Base-by-base conservation (phyloP, 2,888 invertebrate genomes). In the Eupithecia dodoneata region DNA sequence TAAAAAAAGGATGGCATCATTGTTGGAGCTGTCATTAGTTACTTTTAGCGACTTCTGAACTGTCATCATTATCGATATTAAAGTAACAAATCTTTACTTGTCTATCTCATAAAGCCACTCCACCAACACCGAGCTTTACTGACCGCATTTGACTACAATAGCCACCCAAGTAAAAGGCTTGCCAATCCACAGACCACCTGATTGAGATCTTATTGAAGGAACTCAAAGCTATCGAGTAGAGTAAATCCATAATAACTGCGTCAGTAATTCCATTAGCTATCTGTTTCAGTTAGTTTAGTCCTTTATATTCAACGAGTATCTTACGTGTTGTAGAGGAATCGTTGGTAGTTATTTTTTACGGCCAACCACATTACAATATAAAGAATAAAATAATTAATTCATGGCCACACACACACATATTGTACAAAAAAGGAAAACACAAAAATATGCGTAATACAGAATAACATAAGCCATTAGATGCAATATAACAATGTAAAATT, bases 81-180 rank as follows among this genome's bases (percentile, higher is more conserved):
- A 55, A 55, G 10, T 18, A 10, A 18, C 9, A 59, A 10, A 15
- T 52, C 2, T 41, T 13, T 6, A 6, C 30, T 41, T 2, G 41
- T 65, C 30, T 59, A n/a, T 18, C 63, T 12, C 3, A 10, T 30
- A 41, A 0, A 42, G 6, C 41, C 15, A 66, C 42, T 42, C 4
- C 30, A 65, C 30, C 13, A 66, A 45, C n/a, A 76, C 71, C 73
- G 66, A 73, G 73, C 71, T 76, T 76, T 71, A 15, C 44, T 65
- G n/a, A 59, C 71, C 13, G 47, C 41, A 41, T 49, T 71, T 9
- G 69, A 70, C 49, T 4, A 71, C 41, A 76, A 73, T 70, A 65
- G 52, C 18, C 6, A 71, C 63, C 30, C 63, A 2, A 65, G n/a
- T 47, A 67, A 69, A 44, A 45, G 67, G 55, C 55, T 67, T 75